These are phyloP conservation scores for Cantharis lateralis DNA, from an alignment of 2,888 invertebrate genomes.

Conservation along the genomic window DNA sequence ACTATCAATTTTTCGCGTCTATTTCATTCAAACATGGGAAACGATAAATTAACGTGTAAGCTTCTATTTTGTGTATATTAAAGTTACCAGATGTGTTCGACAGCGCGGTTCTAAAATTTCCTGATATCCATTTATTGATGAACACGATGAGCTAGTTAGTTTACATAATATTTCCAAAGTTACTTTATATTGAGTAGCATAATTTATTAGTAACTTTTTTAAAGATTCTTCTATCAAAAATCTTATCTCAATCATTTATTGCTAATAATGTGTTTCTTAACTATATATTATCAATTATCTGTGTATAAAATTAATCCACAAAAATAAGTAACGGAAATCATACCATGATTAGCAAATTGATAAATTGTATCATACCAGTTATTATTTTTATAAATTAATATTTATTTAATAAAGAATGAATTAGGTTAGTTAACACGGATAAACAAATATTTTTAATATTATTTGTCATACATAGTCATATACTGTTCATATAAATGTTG, in stretches of 20 bases:
- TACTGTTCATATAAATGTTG: too few species aligned
- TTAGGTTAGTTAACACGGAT: background rate
- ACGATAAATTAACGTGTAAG: constrained; percentile 23
- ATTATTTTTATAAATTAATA: background rate
- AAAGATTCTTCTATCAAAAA: background rate
- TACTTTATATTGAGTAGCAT: background rate
- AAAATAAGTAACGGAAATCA: background rate
- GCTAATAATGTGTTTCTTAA: background rate
- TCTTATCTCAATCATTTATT: background rate
- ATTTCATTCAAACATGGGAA: constrained; percentile 14
- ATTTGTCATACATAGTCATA: too few species aligned
- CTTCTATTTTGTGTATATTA: constrained; percentile 30
- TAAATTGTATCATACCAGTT: background rate
- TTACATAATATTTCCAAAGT: background rate
- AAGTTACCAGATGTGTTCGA: constrained; percentile 36
- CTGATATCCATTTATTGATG: background rate
- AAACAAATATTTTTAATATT: too few species aligned
- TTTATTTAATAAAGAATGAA: background rate
- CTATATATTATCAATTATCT: background rate
- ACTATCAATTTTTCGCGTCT: constrained; percentile 1
- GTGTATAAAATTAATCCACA: background rate
- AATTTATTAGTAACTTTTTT: background rate
- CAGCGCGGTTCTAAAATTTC: constrained; percentile 20
- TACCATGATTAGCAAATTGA: background rate
- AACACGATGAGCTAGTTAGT: background rate